Evolutionary conservation across 2,888 invertebrate species (phyloP).

Genomic region (Pristionchus arcanus): DNA sequence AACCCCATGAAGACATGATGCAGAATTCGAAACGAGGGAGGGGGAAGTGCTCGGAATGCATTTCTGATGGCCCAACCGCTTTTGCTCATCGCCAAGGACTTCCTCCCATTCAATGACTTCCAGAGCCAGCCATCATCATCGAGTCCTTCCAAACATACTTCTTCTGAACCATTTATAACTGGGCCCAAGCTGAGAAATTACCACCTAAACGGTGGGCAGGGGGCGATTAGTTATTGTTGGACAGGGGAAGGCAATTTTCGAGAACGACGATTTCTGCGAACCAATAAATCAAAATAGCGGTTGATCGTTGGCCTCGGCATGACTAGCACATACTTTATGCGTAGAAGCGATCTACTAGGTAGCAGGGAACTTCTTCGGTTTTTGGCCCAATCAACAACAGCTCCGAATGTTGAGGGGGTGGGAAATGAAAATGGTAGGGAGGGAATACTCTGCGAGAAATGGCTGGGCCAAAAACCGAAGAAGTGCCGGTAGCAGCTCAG

Average conservation of each 20-base stretch:
- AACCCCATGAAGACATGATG: no score
- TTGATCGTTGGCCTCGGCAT: neutral
- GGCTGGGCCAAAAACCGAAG: no score
- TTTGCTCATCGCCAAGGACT: neutral
- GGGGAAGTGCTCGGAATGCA: neutral
- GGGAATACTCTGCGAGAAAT: no score
- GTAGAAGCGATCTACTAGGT: no score
- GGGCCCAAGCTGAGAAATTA: neutral
- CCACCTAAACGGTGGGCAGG: neutral
- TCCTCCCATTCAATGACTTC: neutral
- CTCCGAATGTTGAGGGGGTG: no score
- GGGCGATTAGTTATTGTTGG: constrained; percentile 14
- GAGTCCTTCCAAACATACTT: neutral
- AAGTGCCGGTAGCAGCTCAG: no score
- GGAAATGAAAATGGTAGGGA: no score
- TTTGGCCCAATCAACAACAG: no score
- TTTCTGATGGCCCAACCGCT: neutral
- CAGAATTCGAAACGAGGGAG: no score
- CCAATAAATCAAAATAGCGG: no score
- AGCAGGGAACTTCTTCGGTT: no score
- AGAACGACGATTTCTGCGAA: neutral
- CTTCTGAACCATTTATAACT: neutral
- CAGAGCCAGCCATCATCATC: neutral
- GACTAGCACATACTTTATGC: no score
- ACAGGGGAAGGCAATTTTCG: neutral